These are phyloP conservation scores for Lophochroa leadbeateri DNA, from an alignment of 2,113 vertebrate species.

Conservation along the genomic window DNA sequence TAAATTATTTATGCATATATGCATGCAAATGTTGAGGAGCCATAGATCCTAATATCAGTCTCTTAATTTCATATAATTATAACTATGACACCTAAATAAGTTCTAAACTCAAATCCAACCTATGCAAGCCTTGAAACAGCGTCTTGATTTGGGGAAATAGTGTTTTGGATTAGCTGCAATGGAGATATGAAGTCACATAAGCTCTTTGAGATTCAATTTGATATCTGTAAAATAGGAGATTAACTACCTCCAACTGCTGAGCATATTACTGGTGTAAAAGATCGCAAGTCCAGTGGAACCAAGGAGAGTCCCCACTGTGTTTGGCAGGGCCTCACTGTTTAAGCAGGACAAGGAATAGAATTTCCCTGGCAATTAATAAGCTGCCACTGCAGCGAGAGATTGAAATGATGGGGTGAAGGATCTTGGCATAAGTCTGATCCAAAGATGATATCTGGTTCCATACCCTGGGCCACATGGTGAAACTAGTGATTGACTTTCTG, in stretches of 20 bases:
- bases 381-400: not conserved
- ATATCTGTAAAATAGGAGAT: not conserved
- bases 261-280: not conserved
- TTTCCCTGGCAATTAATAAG: not conserved
- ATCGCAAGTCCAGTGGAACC: not conserved
- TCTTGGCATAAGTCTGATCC: not conserved
- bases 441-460: not conserved
- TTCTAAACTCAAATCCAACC: not conserved
- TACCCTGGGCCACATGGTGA: not conserved
- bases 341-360: not conserved
- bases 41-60: not conserved
- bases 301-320: not conserved
- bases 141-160: not conserved
- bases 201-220: not conserved
- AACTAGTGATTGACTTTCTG: not conserved
- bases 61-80: not conserved
- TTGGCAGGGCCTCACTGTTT: not conserved
- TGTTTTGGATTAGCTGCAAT: not conserved
- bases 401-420: rapidly evolving
- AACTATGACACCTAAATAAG: not conserved
- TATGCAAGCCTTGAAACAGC: not conserved
- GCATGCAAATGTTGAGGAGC: not conserved
- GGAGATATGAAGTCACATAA: not conserved
- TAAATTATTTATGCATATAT: too few species aligned
- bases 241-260: not conserved